Conservation (phyloP, 1,140 invertebrate species). For the Musca vetustissima region DNA sequence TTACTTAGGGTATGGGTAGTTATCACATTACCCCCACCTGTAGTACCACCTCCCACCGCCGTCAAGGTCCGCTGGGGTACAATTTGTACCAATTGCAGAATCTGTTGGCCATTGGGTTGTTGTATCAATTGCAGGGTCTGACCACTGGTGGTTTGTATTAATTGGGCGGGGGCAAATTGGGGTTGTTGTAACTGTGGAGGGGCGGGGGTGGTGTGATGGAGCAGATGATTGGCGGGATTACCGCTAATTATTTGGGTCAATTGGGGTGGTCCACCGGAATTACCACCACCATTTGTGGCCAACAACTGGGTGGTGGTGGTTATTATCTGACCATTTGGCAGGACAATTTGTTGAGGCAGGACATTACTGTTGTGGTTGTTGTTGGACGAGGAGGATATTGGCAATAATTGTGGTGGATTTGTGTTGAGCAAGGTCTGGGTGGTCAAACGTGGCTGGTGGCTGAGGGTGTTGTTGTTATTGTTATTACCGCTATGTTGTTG, state of each 20-base stretch:
- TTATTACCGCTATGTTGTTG: no score
- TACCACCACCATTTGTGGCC: constrained; percentile 30
- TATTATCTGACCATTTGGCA: constrained; percentile 54
- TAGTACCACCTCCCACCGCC: constrained; percentile 22
- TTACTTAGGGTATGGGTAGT: constrained; percentile 17
- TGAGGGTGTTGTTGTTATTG: not conserved
- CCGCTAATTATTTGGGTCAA: constrained; percentile 34
- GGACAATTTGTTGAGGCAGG: constrained; percentile 47
- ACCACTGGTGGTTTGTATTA: constrained; percentile 46
- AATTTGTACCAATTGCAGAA: constrained; percentile 46
- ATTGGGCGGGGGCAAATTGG: constrained; percentile 44
- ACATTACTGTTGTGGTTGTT: constrained; percentile 23
- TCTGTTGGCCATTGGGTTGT: constrained; percentile 50
- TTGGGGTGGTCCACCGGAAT: constrained; percentile 16
- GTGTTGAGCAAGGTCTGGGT: not conserved
- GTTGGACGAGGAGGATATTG: not conserved
- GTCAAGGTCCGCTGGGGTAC: constrained; percentile 42
- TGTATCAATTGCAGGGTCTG: constrained; percentile 52
- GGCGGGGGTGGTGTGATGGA: constrained; percentile 33
- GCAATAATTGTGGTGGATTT: not conserved
- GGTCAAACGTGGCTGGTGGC: not conserved
- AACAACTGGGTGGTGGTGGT: constrained; percentile 52
- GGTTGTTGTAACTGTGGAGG: constrained; percentile 28
- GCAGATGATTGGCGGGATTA: constrained; percentile 36
- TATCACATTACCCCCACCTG: not conserved